These are phyloP conservation scores for Pyrgus malvae DNA, from an alignment of 2,888 invertebrate species.

Conservation along the genomic window DNA sequence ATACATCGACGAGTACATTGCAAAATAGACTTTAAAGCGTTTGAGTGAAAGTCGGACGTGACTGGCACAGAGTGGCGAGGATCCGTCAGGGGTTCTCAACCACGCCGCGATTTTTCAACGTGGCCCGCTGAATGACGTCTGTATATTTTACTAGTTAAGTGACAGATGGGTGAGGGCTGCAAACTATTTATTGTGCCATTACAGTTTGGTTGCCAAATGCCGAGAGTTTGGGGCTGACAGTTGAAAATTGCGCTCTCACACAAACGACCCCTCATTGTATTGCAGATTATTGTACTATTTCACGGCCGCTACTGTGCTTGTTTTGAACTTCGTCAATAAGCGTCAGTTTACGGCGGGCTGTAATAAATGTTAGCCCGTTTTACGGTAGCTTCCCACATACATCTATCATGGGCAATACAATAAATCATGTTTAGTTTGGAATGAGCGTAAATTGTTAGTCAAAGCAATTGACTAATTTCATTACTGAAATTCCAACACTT, in stretches of 20 bases:
- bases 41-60: slow-evolving; percentile 32
- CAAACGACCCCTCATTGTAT: slow-evolving; percentile 48
- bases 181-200: slow-evolving; percentile 80
- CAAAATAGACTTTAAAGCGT: slow-evolving; percentile 51
- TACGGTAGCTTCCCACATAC: too few relatives aligned
- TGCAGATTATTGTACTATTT: slow-evolving; percentile 40
- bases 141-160: slow-evolving; percentile 81
- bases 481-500: too few relatives aligned
- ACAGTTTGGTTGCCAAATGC: slow-evolving; percentile 71
- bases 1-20: slow-evolving; percentile 53
- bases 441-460: too few relatives aligned
- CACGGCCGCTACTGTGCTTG: not conserved
- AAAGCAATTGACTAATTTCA: too few relatives aligned
- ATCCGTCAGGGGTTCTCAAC: slow-evolving; percentile 62
- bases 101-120: slow-evolving; percentile 74
- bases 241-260: slow-evolving; percentile 63
- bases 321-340: slow-evolving; percentile 2
- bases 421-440: too few relatives aligned
- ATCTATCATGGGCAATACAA: too few relatives aligned
- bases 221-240: slow-evolving; percentile 66
- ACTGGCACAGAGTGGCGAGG: slow-evolving; percentile 15
- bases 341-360: not conserved
- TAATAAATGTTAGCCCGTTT: too few relatives aligned
- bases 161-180: slow-evolving; percentile 79
- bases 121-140: slow-evolving; percentile 72